These are phyloP conservation scores for Australoheros facetus DNA, from an alignment of 2,797 vertebrate species.

Conservation along the genomic window DNA sequence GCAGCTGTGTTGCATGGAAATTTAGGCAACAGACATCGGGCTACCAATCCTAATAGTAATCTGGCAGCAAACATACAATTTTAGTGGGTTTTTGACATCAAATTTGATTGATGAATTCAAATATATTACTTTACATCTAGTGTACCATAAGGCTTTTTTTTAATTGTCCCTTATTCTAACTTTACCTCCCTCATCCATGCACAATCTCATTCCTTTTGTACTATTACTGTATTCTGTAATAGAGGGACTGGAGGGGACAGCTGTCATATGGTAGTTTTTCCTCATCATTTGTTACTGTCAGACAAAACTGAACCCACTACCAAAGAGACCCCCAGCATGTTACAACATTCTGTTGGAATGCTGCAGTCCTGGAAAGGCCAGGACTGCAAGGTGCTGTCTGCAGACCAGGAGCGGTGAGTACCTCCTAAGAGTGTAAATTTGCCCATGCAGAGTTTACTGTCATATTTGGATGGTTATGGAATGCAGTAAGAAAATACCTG, in stretches of 20 bases:
- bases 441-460: not conserved
- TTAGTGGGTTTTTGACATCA: not conserved
- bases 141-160: not conserved
- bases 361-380: not conserved
- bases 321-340: not conserved
- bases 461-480: not conserved
- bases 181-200: not conserved
- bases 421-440: fast-evolving
- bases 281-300: not conserved
- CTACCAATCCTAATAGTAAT: not conserved
- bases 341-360: not conserved
- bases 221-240: not conserved
- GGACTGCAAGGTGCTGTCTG: not conserved
- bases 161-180: not conserved
- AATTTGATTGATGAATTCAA: not conserved
- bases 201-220: not conserved
- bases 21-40: not conserved
- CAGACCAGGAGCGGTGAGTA: not conserved
- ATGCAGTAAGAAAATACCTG: not conserved
- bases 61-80: fast-evolving
- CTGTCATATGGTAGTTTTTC: not conserved
- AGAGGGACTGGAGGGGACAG: not conserved
- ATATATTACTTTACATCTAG: not conserved
- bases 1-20: too few relatives aligned
- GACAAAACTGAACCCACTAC: not conserved